phyloP scores from a whole-genome alignment of 1,140 invertebrate species.

The Pseudomyrmex sp. region DNA sequence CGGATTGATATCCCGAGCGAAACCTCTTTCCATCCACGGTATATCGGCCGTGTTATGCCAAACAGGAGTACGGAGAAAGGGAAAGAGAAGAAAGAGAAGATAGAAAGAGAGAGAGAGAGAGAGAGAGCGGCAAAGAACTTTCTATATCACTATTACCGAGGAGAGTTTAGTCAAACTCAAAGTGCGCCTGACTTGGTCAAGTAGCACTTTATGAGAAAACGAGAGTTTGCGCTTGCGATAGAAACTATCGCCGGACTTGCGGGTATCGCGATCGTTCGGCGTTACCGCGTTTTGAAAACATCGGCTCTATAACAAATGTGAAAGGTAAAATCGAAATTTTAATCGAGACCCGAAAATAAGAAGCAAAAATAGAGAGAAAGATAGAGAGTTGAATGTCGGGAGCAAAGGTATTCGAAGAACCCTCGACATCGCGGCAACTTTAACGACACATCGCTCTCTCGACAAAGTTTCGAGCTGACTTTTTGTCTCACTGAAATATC shows the following conservation, averaged over 20 bases:
- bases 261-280: neutral
- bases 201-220: slow-evolving; percentile 36
- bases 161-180: slow-evolving; percentile 41
- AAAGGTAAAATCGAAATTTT: neutral
- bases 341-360: neutral
- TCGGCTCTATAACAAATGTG: neutral
- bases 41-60: slow-evolving; percentile 39
- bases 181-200: slow-evolving; percentile 39
- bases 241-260: slow-evolving; percentile 13
- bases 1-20: slow-evolving; percentile 42
- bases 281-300: slow-evolving; percentile 32
- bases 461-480: neutral
- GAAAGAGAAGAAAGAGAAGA: neutral
- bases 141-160: slow-evolving; percentile 43
- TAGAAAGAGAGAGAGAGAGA: neutral
- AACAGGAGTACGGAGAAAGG: slow-evolving; percentile 6
- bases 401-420: neutral
- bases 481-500: slow-evolving; percentile 29
- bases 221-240: slow-evolving; percentile 21
- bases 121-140: slow-evolving; percentile 33
- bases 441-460: slow-evolving; percentile 7
- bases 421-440: neutral
- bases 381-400: neutral
- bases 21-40: slow-evolving; percentile 13
- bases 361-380: no score